Evolutionary conservation across 2,113 vertebrate species (phyloP).

Genomic region (Poecilia latipinna): DNA sequence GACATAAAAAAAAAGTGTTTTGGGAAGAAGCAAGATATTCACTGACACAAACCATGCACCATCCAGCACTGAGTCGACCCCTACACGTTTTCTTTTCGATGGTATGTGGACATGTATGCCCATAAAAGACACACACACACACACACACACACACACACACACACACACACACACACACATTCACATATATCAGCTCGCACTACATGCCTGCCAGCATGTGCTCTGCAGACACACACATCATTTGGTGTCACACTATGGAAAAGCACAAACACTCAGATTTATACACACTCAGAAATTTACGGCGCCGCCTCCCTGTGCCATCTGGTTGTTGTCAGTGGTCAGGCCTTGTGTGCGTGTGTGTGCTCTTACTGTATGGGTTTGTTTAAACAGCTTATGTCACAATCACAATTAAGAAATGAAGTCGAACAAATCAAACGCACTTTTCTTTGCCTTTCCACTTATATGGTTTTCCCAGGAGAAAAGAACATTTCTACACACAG

Average conservation of each 20-base stretch:
- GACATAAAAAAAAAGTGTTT: background rate
- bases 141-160: background rate
- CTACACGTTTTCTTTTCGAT: background rate
- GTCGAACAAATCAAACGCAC: constrained; percentile 4
- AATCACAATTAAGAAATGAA: constrained; percentile 8
- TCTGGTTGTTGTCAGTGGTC: constrained; percentile 55
- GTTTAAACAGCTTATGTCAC: constrained; percentile 21
- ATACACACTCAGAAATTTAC: constrained; percentile 30
- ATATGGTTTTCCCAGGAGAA: constrained; percentile 4
- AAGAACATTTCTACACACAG: constrained; percentile 7
- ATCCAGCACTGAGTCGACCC: constrained; percentile 19
- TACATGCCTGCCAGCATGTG: background rate
- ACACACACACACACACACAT: constrained; percentile 22
- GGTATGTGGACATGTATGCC: constrained; percentile 1
- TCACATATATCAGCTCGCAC: constrained; percentile 1
- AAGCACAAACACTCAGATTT: constrained; percentile 19
- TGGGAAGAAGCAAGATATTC: constrained; percentile 4
- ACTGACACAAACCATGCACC: constrained; percentile 43
- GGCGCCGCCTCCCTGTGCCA: constrained; percentile 30
- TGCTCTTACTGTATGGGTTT: constrained; percentile 2
- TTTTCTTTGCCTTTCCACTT: constrained; percentile 9
- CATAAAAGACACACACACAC: constrained; percentile 15
- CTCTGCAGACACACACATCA: constrained; percentile 45
- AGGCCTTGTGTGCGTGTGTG: background rate
- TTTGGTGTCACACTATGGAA: constrained; percentile 6